Evolutionary conservation across 2,888 invertebrate genomes (phyloP).

Genomic region (Bombylius discolor): DNA sequence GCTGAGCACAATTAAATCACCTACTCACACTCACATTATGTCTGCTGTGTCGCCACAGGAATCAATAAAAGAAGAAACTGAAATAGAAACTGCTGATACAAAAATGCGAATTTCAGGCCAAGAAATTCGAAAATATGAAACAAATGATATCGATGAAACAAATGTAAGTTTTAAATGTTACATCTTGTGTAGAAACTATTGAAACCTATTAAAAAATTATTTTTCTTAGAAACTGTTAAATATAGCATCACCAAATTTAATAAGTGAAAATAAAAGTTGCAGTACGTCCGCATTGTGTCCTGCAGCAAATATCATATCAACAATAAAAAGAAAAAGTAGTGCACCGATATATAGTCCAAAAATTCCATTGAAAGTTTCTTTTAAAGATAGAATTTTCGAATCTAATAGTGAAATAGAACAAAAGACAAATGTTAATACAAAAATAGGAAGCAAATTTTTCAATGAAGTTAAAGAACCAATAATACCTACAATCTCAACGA

Average conservation of each 20-base stretch:
- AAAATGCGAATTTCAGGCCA: slow-evolving; percentile 48
- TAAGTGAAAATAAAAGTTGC: not conserved
- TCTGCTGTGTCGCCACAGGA: slow-evolving; percentile 44
- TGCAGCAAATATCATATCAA: not conserved
- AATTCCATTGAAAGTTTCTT: slow-evolving; percentile 45
- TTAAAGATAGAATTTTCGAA: slow-evolving; percentile 47
- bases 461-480: not conserved
- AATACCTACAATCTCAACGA: slow-evolving; percentile 25
- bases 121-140: slow-evolving; percentile 1
- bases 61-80: slow-evolving; percentile 38
- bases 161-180: not conserved
- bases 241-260: not conserved
- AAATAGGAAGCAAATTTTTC: slow-evolving; percentile 5
- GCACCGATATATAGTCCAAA: slow-evolving; percentile 23
- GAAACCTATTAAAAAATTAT: not conserved
- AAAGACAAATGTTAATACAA: slow-evolving; percentile 7
- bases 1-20: slow-evolving; percentile 36
- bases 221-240: too few relatives aligned
- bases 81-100: slow-evolving; percentile 53
- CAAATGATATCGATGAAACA: not conserved
- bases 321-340: slow-evolving; percentile 3
- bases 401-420: slow-evolving; percentile 34
- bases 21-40: slow-evolving; percentile 48
- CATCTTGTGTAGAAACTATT: not conserved
- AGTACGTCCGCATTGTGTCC: not conserved